These are phyloP conservation scores for Premnoplex brunnescens DNA, from an alignment of 2,797 vertebrate genomes.

Conservation along the genomic window DNA sequence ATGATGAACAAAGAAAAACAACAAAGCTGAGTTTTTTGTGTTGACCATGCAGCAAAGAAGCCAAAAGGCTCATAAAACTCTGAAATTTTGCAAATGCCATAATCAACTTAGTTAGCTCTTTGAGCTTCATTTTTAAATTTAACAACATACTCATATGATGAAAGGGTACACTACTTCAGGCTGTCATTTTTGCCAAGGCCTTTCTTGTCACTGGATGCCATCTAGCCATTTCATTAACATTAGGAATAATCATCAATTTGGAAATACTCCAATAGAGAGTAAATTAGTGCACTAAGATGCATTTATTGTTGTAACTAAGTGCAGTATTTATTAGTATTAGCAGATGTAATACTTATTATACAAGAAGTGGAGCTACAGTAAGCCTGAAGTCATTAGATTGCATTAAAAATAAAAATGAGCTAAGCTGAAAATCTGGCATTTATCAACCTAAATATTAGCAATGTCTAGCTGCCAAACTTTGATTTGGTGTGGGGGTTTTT, in stretches of 20 bases:
- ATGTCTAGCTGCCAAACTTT: neutral
- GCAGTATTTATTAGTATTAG: conserved; percentile 22
- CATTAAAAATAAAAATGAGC: neutral
- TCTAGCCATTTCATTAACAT: conserved; percentile 42
- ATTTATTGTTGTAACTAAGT: conserved; percentile 27
- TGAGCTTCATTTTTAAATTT: neutral
- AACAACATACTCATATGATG: neutral
- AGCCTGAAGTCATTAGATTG: neutral
- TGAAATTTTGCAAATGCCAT: neutral
- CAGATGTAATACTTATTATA: neutral
- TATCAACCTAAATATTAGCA: neutral
- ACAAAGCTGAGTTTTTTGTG: neutral
- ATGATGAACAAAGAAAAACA: neutral
- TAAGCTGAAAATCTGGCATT: neutral
- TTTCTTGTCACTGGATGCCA: neutral
- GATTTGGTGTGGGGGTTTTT: neutral
- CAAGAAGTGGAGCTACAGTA: neutral
- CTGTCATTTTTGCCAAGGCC: neutral
- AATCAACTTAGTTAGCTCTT: neutral
- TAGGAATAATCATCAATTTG: conserved; percentile 19
- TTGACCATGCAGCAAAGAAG: neutral
- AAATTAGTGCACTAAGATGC: neutral
- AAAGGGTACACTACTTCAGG: neutral
- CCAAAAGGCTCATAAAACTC: neutral
- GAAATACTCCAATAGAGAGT: neutral